Percentiles rank a stretch among this genome's conserved stretches.
Evolutionary conservation across 2,113 vertebrate species (phyloP).

Genomic region (Platichthys flesus): DNA sequence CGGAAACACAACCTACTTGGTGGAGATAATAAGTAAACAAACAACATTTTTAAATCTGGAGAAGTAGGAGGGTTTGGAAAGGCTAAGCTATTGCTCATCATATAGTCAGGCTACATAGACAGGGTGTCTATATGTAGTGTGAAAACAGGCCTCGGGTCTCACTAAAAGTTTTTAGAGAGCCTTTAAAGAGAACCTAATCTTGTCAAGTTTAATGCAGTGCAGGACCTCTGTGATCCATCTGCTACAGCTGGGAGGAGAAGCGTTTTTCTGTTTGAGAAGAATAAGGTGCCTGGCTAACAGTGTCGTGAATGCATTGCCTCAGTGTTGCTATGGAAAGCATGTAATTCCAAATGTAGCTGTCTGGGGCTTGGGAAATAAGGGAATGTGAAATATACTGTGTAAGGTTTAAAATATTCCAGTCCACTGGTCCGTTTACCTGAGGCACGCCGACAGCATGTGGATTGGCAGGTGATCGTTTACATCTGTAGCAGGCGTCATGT

Average conservation of each 20-base stretch:
- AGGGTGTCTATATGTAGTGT: background rate
- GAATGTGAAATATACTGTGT: background rate
- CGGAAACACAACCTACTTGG: background rate
- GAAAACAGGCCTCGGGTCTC: background rate
- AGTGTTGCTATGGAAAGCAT: background rate
- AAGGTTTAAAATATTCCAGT: background rate
- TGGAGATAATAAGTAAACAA: background rate
- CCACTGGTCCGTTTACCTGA: background rate
- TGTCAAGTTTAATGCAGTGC: conserved; percentile 9
- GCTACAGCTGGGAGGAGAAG: background rate
- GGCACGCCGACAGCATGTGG: background rate
- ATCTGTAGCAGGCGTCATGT: background rate
- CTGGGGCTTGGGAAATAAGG: background rate
- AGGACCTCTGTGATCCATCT: background rate
- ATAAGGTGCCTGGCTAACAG: background rate
- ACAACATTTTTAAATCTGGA: background rate
- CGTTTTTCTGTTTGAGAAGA: background rate
- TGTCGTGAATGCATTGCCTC: background rate
- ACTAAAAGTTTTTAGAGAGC: conserved; percentile 9
- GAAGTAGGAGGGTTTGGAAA: background rate
- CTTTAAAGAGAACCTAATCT: conserved; percentile 7
- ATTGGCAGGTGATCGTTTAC: background rate
- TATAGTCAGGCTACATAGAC: background rate
- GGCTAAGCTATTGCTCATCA: background rate
- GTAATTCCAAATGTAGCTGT: background rate